Evolutionary conservation across 1,140 invertebrate genomes (phyloP), one percentile per base, ranked within the genome.

Genomic region (Limonius californicus): DNA sequence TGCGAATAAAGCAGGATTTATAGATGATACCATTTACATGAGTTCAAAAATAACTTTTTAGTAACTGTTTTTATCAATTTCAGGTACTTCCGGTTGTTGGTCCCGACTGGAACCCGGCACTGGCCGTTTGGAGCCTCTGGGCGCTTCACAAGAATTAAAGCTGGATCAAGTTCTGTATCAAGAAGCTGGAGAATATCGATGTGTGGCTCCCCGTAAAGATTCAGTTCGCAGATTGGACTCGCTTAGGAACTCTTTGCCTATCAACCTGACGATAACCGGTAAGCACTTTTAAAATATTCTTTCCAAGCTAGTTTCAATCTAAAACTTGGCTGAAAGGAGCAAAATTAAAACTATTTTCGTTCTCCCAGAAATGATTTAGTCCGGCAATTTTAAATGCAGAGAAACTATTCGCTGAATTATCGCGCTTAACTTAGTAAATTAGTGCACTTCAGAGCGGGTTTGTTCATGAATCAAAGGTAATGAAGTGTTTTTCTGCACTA

Each of bases 111-210:
- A 82, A 70, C 73, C 81, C 20, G 78, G 78, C 9, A 80, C 75
- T 79, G 86, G 86, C 70, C 83, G 76, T 69, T 80, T 76, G 82
- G 86, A 65, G 75, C 86, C 67, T 76, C 81, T 66, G 79, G 87
- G 78, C 79, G 86, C 70, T 76, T 85, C 59, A 75, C 84, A 61
- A 80, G 84, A 65, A 78, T 83, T 66, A 81, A 85, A 32, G 20
- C 73, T 90, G 0, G 87, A 86, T 68, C 84, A 85, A 61, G 86
- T 90, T 18, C 78, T 90, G 21, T 90, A 90, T 72, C 88, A 89
- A 72, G 88, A 90, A 67, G 87, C 87, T 15, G 88, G 88, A 2
- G 86, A 86, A 68, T 90, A 90, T 75, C 81, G 87, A 68, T 90
- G 88, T 74, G 84, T 89, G 14, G 82, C 83, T 2, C 85, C 84